Evolutionary conservation across 2,797 vertebrate species (phyloP).

Genomic region (Xiphorhynchus erythropygius): DNA sequence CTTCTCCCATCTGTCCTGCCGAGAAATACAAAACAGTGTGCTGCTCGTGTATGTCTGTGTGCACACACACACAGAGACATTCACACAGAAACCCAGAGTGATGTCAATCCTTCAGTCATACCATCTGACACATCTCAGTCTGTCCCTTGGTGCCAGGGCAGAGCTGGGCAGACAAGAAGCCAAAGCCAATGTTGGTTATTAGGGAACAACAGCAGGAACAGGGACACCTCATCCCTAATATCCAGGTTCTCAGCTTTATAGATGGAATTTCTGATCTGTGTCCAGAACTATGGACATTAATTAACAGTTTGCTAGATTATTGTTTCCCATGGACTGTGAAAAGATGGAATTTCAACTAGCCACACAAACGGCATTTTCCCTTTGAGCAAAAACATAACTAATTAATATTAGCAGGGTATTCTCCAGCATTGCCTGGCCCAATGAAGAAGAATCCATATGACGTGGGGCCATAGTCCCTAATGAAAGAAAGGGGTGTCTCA

Average conservation of each 20-base stretch:
- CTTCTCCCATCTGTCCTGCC: slow-evolving; percentile 11
- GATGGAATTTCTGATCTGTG: background rate
- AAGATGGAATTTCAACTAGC: background rate
- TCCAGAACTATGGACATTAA: background rate
- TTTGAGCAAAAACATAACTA: background rate
- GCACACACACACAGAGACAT: background rate
- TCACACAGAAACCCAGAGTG: background rate
- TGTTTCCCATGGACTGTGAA: background rate
- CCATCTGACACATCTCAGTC: background rate
- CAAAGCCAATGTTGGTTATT: rapidly evolving
- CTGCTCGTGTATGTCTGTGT: background rate
- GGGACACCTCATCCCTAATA: rapidly evolving
- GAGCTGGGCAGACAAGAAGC: rapidly evolving
- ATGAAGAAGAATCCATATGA: background rate
- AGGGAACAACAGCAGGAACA: background rate
- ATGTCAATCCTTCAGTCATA: background rate
- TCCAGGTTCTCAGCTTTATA: background rate
- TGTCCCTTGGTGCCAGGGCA: background rate
- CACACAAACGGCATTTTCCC: rapidly evolving
- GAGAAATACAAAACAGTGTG: background rate
- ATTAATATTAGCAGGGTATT: background rate
- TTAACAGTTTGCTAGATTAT: background rate
- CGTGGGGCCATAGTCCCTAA: rapidly evolving
- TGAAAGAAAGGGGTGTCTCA: background rate
- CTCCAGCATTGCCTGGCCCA: background rate